A percentile compares a stretch with the other conserved stretches of the same genome.
These are phyloP conservation scores for Pollimyrus isidori DNA, from an alignment of 2,113 vertebrate species.

Conservation along the genomic window DNA sequence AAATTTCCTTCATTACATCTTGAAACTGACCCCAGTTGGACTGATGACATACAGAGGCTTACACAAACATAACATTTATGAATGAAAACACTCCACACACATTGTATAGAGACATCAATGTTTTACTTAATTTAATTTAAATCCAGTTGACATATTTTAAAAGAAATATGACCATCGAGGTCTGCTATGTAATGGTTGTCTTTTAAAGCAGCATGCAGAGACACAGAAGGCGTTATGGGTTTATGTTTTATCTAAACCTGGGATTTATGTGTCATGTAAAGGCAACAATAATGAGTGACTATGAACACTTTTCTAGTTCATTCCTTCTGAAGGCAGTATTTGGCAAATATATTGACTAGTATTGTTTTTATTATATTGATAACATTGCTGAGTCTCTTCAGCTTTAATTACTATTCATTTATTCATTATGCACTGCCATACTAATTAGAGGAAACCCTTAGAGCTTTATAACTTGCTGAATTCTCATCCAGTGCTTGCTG, in stretches of 20 bases:
- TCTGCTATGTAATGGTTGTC: not conserved
- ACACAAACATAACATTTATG: not conserved
- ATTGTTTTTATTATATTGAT: not conserved
- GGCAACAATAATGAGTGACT: not conserved
- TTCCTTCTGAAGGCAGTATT: not conserved
- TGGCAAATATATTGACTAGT: not conserved
- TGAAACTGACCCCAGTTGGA: not conserved
- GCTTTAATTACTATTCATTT: not conserved
- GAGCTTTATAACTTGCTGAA: not conserved
- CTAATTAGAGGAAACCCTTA: not conserved
- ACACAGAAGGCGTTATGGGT: not conserved
- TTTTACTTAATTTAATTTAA: not conserved
- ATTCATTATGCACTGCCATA: not conserved
- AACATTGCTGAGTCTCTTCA: not conserved
- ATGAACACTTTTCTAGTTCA: not conserved
- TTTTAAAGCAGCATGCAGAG: not conserved
- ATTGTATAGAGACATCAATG: not conserved
- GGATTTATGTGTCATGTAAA: not conserved
- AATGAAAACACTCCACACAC: not conserved
- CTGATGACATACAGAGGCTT: not conserved
- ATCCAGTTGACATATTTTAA: not conserved
- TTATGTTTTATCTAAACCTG: not conserved
- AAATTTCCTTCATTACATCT: not conserved
- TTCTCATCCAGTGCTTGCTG: not conserved
- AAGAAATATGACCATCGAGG: not conserved